phyloP scores from a whole-genome alignment of 2,888 invertebrate species.

The Tricholauxania praeusta region DNA sequence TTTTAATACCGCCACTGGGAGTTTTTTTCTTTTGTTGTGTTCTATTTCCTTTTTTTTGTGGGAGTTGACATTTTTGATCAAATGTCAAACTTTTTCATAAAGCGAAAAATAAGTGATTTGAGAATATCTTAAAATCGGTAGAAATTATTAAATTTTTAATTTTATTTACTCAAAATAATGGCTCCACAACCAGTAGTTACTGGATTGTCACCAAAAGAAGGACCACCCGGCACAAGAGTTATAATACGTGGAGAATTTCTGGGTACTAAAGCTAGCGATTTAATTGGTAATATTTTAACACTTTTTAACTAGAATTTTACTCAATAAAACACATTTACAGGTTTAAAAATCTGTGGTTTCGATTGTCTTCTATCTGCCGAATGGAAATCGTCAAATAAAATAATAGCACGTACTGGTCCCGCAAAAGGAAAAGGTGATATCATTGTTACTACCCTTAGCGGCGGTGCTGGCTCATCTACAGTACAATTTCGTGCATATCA shows the following conservation, averaged over 20 bases:
- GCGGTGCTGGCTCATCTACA: conserved; percentile 66
- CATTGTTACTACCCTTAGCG: conserved; percentile 86
- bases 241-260: conserved; percentile 96
- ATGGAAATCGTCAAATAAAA: conserved; percentile 98
- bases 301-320: background rate
- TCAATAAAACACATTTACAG: conserved; percentile 67
- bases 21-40: background rate
- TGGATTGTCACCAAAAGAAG: conserved; percentile 98
- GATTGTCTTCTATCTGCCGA: conserved; percentile 96
- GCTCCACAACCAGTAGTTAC: conserved; percentile 81
- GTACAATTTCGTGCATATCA: conserved; percentile 76
- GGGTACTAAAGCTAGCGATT: conserved; percentile 85
- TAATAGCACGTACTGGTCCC: conserved; percentile 93
- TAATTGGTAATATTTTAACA: conserved; percentile 75
- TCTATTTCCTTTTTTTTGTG: background rate
- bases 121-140: background rate
- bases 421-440: conserved; percentile 93
- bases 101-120: background rate
- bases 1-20: background rate
- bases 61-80: conserved; percentile 3
- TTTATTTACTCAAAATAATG: conserved; percentile 34
- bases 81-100: background rate
- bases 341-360: conserved; percentile 93
- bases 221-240: conserved; percentile 95
- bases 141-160: background rate